Evolutionary conservation across 2,797 vertebrate genomes (phyloP), one percentile per base, ranked within the genome.

Genomic region (Rallus crepitans): DNA sequence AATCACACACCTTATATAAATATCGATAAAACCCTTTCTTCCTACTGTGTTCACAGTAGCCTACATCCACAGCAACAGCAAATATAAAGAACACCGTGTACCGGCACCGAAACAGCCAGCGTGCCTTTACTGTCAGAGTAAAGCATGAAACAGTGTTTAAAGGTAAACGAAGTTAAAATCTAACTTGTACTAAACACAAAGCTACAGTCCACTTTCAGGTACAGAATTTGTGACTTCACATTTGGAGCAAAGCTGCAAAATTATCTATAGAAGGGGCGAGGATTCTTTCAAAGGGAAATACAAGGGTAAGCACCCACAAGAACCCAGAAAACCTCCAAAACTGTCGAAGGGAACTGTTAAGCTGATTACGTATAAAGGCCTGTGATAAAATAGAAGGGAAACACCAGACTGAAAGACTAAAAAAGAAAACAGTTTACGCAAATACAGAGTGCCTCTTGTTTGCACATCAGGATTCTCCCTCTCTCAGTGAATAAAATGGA

Each of bases 1-100:
- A 89, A 88, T n/a, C 45, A 94, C 75, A 93, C 66, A 70, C 82
- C 85, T 95, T 91, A 45, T 3, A 96, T 37, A 93, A 96, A 90
- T 89, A 96, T 6, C 3, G 37, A 93, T 87, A 88, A 81, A 89
- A 88, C 6, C 16, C 19, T 81, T 91, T 82, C 56, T 94, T 90
- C 50, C 71, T 64, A 63, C 30, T 91, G 35, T 47, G 53, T 68
- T 82, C 76, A 52, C 14, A 79, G 55, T 12, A 93, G 75, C 48
- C 48, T 65, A 70, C 47, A 82, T 47, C 73, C 86, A 90, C 70
- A 95, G 56, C 81, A 90, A 31, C 40, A 87, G 78, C 83, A 94
- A 93, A 94, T 21, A 94, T 1, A 75, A 93, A 92, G 70, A 90
- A 90, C 57, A 84, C 13, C 1, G 0, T 21, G 81, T 84, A n/a